phyloP scores from a whole-genome alignment of 2,888 invertebrate species.

The Theretra japonica region DNA sequence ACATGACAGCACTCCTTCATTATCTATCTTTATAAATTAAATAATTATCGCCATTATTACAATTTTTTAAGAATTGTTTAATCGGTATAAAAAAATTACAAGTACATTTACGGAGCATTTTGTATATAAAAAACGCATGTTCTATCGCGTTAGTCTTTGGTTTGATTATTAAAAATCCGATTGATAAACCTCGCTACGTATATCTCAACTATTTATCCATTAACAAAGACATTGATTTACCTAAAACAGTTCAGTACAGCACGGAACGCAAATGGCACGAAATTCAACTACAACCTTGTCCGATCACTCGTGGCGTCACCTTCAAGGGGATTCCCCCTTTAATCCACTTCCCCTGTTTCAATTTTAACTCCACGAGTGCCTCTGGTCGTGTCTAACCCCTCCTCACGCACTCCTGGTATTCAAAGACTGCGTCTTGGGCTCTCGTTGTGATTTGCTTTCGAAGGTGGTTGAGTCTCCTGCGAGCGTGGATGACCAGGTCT shows the following conservation, averaged over 20 bases:
- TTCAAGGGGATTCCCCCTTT: not conserved
- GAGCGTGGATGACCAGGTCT: slow-evolving; percentile 68
- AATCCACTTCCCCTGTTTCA: not conserved
- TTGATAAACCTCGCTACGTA: too few relatives aligned
- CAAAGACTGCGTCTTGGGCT: slow-evolving; percentile 48
- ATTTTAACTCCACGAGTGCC: not conserved
- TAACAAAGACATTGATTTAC: not conserved
- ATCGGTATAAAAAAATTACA: too few relatives aligned
- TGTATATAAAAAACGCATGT: too few relatives aligned
- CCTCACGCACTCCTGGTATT: slow-evolving; percentile 53
- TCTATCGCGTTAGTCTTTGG: not conserved
- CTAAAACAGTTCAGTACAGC: not conserved
- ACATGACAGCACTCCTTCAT: too few relatives aligned
- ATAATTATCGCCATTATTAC: too few relatives aligned
- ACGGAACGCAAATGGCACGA: slow-evolving; percentile 18
- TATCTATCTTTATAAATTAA: too few relatives aligned
- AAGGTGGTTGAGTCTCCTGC: slow-evolving; percentile 62
- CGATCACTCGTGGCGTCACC: slow-evolving; percentile 15
- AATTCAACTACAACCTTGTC: not conserved
- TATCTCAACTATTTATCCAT: too few relatives aligned
- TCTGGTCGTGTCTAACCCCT: slow-evolving; percentile 20
- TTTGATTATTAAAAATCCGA: not conserved
- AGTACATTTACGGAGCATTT: too few relatives aligned
- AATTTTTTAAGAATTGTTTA: too few relatives aligned
- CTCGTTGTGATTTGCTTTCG: slow-evolving; percentile 53